Evolutionary conservation across 2,797 vertebrate species (phyloP).

Genomic region (Enteromius trimaculatus): DNA sequence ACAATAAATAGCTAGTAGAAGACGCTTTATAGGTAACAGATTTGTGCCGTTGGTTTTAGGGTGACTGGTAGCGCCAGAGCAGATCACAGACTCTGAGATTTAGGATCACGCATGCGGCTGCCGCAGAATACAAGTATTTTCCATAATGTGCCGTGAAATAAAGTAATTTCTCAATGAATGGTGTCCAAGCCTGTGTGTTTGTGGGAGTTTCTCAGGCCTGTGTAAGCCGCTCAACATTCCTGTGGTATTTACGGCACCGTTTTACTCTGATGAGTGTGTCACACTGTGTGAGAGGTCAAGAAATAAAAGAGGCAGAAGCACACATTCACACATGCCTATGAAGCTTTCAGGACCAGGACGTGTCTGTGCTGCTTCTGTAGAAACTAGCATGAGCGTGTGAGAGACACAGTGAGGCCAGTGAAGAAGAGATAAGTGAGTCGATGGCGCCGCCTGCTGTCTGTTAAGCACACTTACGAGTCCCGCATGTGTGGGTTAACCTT

Average conservation of each 20-base stretch:
- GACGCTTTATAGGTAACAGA: not conserved
- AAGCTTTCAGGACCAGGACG: not conserved
- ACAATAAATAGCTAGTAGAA: not conserved
- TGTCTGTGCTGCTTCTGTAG: not conserved
- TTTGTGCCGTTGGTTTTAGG: not conserved
- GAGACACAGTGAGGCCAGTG: not conserved
- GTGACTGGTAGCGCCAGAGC: conserved; percentile 6
- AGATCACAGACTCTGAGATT: conserved; percentile 6
- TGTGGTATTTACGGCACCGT: conserved; percentile 69
- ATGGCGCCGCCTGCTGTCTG: conserved; percentile 19
- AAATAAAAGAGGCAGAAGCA: conserved; percentile 51
- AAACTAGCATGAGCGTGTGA: not conserved
- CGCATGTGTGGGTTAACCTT: not conserved
- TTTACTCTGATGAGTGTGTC: conserved; percentile 21
- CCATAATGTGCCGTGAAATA: not conserved
- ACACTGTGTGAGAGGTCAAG: conserved; percentile 41
- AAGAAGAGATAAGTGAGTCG: not conserved
- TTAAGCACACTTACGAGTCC: not conserved
- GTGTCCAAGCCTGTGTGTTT: conserved; percentile 20
- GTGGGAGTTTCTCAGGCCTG: conserved; percentile 45
- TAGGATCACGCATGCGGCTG: not conserved
- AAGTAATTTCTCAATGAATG: conserved; percentile 31
- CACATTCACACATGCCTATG: not conserved
- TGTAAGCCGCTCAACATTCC: conserved; percentile 78
- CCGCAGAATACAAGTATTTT: not conserved